Conservation (phyloP, 2,113 vertebrate genomes). For the Chiloscyllium plagiosum region DNA sequence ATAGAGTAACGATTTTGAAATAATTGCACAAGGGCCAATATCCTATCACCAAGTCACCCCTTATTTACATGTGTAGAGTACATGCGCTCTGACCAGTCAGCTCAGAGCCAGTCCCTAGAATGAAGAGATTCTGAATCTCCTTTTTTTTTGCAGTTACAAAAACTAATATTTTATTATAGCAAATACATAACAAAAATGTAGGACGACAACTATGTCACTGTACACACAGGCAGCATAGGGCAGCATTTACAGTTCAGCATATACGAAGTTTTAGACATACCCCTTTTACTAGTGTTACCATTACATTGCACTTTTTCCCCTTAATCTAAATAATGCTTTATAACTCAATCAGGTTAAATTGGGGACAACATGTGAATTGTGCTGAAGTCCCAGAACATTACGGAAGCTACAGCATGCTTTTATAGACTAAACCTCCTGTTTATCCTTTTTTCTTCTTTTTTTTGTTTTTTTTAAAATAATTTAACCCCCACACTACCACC, state of each 20-base stretch:
- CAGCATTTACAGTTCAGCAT: not conserved
- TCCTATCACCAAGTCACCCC: too few species aligned
- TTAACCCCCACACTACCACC: too few species aligned
- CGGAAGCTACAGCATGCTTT: not conserved
- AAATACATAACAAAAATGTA: conserved; percentile 23
- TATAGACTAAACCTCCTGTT: too few species aligned
- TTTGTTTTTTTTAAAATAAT: too few species aligned
- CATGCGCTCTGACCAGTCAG: too few species aligned
- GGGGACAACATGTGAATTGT: not conserved
- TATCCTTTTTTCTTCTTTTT: too few species aligned
- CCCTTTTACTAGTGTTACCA: conserved; percentile 8
- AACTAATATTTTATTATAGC: conserved; percentile 15
- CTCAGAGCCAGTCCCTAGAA: too few species aligned
- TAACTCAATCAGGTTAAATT: not conserved
- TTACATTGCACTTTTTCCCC: conserved; percentile 14
- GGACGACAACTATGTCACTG: not conserved
- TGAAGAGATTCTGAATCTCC: too few species aligned
- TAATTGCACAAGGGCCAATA: too few species aligned
- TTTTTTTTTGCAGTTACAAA: not conserved
- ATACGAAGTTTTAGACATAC: conserved; percentile 9
- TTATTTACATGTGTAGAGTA: too few species aligned
- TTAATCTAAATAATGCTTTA: not conserved
- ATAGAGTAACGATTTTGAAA: too few species aligned
- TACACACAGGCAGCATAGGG: not conserved
- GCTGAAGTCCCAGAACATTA: not conserved